Evolutionary conservation across 2,888 invertebrate genomes (phyloP).

Genomic region (Steromphala cineraria): DNA sequence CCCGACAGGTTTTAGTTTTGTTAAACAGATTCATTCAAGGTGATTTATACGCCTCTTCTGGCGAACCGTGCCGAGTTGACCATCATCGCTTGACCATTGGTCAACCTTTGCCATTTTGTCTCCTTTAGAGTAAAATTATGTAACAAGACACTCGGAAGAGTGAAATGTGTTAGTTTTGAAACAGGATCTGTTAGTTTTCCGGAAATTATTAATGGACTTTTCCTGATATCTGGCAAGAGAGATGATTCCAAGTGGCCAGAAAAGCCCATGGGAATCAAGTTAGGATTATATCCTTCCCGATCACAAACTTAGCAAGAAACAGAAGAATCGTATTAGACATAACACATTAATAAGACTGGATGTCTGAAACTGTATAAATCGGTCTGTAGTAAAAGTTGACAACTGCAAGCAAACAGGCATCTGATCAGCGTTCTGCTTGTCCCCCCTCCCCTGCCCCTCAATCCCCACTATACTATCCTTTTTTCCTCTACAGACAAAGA

Average conservation of each 20-base stretch:
- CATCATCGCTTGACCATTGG: not conserved
- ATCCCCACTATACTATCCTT: not conserved
- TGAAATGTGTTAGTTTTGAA: not conserved
- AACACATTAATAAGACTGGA: not conserved
- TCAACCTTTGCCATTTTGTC: not conserved
- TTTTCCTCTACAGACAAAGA: not conserved
- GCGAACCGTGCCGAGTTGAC: not conserved
- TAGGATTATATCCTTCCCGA: too few species aligned
- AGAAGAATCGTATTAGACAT: not conserved
- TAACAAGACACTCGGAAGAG: not conserved
- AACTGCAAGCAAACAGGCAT: not conserved
- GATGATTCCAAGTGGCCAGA: not conserved
- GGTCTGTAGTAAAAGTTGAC: not conserved
- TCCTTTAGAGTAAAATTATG: not conserved
- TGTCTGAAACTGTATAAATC: constrained; percentile 9
- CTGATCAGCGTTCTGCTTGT: constrained; percentile 3
- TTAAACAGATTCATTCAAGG: not conserved
- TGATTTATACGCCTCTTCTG: not conserved
- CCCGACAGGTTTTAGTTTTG: not conserved
- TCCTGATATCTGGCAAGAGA: not conserved
- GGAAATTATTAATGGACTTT: constrained; percentile 1
- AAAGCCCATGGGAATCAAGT: not conserved
- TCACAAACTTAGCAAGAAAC: not conserved
- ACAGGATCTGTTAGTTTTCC: not conserved
- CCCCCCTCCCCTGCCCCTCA: not conserved